A percentile compares a stretch with the other conserved stretches of the same genome.
phyloP scores from a whole-genome alignment of 2,888 invertebrate species.

The Amblyjoppa proteus region DNA sequence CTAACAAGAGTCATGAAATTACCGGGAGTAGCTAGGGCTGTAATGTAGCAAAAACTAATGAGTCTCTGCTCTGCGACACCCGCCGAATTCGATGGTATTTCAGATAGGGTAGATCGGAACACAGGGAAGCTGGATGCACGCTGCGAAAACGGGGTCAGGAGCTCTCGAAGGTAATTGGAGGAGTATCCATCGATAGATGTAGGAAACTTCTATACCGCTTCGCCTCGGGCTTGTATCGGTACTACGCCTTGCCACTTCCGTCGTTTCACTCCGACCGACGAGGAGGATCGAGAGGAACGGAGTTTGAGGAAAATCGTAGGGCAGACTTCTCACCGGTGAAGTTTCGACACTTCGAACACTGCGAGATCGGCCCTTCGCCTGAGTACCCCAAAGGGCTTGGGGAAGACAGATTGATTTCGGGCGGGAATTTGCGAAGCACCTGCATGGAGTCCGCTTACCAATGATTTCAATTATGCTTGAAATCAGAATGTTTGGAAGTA shows the following conservation, averaged over 20 bases:
- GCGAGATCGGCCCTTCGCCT: background rate
- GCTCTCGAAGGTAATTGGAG: constrained; percentile 66
- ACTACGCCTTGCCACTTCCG: constrained; percentile 1
- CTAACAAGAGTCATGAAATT: constrained; percentile 11
- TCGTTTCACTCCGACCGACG: background rate
- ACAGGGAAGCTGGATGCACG: background rate
- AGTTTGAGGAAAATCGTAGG: background rate
- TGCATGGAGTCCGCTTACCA: background rate
- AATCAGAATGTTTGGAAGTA: too few species aligned
- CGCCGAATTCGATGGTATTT: constrained; percentile 52
- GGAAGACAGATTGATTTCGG: background rate
- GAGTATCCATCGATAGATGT: constrained; percentile 42
- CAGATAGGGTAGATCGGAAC: constrained; percentile 43
- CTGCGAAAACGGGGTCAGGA: constrained; percentile 52
- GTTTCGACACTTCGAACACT: background rate
- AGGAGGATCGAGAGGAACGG: background rate
- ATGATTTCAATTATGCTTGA: background rate
- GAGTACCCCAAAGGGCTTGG: background rate
- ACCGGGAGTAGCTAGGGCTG: constrained; percentile 23
- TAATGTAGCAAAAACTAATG: constrained; percentile 56
- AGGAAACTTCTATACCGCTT: constrained; percentile 7
- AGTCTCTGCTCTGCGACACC: constrained; percentile 30
- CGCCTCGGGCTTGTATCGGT: background rate
- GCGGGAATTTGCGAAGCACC: background rate
- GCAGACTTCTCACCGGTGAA: background rate